Evolutionary conservation across 1,140 invertebrate species (phyloP), one percentile per base, ranked within the genome.

Genomic region (Sminthurinus signatus): DNA sequence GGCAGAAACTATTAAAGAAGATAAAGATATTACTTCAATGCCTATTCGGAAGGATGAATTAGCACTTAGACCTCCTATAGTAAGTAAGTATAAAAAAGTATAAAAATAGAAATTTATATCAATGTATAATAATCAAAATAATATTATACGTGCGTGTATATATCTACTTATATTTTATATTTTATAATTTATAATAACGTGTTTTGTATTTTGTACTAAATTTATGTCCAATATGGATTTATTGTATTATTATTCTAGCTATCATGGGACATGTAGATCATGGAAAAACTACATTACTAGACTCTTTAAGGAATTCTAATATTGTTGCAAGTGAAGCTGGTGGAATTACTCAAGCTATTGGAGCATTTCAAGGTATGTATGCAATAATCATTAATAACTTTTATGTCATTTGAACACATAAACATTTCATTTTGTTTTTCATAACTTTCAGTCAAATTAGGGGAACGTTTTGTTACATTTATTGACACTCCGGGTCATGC

Each of bases 191-290:
- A n/a, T n/a, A n/a, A n/a, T n/a, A n/a, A n/a, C n/a, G n/a, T n/a
- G n/a, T n/a, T n/a, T n/a, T n/a, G n/a, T n/a, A n/a, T n/a, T n/a
- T n/a, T n/a, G n/a, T n/a, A n/a, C n/a, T n/a, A n/a, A n/a, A n/a
- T n/a, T n/a, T n/a, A n/a, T n/a, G n/a, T n/a, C n/a, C n/a, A n/a
- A n/a, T n/a, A n/a, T n/a, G n/a, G n/a, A n/a, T n/a, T n/a, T n/a
- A n/a, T n/a, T n/a, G n/a, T n/a, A n/a, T n/a, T n/a, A n/a, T n/a
- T n/a, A n/a, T n/a, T n/a, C n/a, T n/a, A n/a, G n/a, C 96, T 3
- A 91, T 99, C 17, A 98, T 99, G 96, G 96, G 96, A 0, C 96
- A 99, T 79, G 94, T 99, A 1, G 96, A 99, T 83, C 96, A 99
- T 81, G 75, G 70, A 21, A 99, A 99, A 83, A 99, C 97, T 3